Base-by-base conservation (phyloP, 1,140 invertebrate genomes). In the Heliothis subflexa region DNA sequence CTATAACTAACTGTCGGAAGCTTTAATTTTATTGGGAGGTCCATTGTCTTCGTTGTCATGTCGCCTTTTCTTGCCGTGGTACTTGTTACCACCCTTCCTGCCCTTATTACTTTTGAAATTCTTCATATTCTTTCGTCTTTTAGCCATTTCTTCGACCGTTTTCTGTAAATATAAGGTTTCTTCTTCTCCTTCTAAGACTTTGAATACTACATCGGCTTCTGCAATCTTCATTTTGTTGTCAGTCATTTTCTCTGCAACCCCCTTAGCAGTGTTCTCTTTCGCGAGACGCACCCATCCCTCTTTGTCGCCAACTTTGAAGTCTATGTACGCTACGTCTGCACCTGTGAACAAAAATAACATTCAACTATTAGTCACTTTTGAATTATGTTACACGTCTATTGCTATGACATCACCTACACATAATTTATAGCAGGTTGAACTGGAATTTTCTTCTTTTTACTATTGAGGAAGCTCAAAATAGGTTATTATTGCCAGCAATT, bases 221-320 rank as follows among this genome's bases (percentile, higher is more conserved):
- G 95, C 94, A 13, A 96, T 89, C 84, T 93, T 95, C 5, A 96
- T 49, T 91, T 96, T 96, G 0, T 94, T 95, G 71, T 97, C 95
- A 5, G 94, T 92, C 66, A 97, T 93, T 89, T 97, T 97, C 57
- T 96, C 96, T 73, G 96, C 85, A 78, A 97, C 88, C 74, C 95
- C 92, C 76, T 96, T 96, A 1, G 97, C 98, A 28, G 95, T 89
- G 87, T 97, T 96, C 86, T 97, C 97, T 81, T 96, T 96, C 11
- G 95, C 91, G 18, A 98, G 93, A 59, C 97, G 95, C 12, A 98
- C 94, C 88, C 96, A 97, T 11, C 97, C 97, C 85, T 97, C 95
- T 0, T 95, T 92, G 79, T 98, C 96, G 10, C 97, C 97, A 75
- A 95, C 96, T 79, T 96, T 96, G 86, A 96, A 98, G 84, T 98